Conservation (phyloP, 2,888 invertebrate genomes). For the Dermolepida albohirtum region DNA sequence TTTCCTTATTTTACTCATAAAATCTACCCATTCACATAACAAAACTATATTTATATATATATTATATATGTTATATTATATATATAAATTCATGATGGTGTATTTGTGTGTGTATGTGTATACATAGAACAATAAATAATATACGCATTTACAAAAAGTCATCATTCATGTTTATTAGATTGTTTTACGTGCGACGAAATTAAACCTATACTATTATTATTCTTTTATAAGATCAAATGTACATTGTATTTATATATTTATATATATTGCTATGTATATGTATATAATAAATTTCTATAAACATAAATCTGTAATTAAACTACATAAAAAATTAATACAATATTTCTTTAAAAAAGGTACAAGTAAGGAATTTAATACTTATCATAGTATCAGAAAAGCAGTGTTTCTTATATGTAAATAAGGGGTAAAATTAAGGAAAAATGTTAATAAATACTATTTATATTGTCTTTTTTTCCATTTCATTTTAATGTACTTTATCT, state of each 20-base stretch:
- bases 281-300: constrained; percentile 4
- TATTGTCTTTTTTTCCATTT: constrained; percentile 11
- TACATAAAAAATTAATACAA: constrained; percentile 12
- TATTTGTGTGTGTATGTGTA: neutral
- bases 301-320: constrained; percentile 7
- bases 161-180: neutral
- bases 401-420: constrained; percentile 4
- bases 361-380: constrained; percentile 14
- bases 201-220: neutral
- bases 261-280: constrained; percentile 5
- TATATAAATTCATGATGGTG: constrained; percentile 13
- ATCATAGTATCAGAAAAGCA: neutral
- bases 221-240: constrained; percentile 18
- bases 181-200: neutral
- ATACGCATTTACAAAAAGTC: constrained; percentile 4
- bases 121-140: constrained; percentile 32
- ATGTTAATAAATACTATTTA: constrained; percentile 1
- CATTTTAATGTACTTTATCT: neutral
- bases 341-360: neutral
- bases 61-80: too few species aligned
- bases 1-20: neutral
- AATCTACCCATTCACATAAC: constrained; percentile 7
- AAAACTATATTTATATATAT: constrained; percentile 1
- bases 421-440: neutral
- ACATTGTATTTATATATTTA: constrained; percentile 7